phyloP scores from a whole-genome alignment of 2,113 vertebrate genomes.

The Noturus placidus region DNA sequence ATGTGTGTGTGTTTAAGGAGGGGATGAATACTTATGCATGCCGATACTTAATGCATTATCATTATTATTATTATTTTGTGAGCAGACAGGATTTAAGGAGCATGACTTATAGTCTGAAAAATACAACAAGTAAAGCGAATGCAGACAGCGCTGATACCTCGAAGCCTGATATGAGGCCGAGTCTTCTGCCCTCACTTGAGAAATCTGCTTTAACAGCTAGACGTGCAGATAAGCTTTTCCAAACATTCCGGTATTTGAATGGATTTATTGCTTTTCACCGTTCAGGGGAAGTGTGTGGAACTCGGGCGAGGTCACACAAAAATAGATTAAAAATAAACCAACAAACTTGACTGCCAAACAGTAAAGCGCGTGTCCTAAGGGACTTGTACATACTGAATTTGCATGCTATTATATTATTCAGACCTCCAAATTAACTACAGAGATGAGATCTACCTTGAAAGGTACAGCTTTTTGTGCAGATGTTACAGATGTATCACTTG shows the following conservation, averaged over 20 bases:
- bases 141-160: neutral
- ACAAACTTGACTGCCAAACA: neutral
- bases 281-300: neutral
- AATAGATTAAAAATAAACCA: neutral
- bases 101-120: neutral
- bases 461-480: neutral
- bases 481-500: neutral
- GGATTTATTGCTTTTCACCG: constrained; percentile 4
- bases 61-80: neutral
- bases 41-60: neutral
- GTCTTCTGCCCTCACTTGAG: neutral
- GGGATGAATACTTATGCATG: neutral
- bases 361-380: neutral
- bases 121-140: neutral
- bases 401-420: neutral
- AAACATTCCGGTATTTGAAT: constrained; percentile 13
- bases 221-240: constrained; percentile 10
- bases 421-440: neutral
- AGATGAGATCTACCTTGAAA: neutral
- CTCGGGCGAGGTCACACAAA: neutral
- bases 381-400: neutral
- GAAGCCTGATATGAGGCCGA: neutral
- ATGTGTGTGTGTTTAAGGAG: neutral
- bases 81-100: neutral
- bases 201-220: neutral